phyloP scores from a whole-genome alignment of 2,113 vertebrate species.

The Callorhinus ursinus region DNA sequence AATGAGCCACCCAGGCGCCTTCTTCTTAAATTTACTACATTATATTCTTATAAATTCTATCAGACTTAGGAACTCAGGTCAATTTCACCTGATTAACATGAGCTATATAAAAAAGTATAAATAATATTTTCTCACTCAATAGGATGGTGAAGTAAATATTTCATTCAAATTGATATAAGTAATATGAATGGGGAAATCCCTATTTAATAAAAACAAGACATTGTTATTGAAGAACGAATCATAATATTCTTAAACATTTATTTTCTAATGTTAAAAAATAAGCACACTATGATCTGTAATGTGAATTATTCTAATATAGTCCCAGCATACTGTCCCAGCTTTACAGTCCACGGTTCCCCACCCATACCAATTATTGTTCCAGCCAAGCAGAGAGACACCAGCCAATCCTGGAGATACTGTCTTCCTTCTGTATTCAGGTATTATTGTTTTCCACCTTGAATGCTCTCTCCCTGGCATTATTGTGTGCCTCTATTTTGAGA shows the following conservation, averaged over 20 bases:
- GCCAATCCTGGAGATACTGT: neutral
- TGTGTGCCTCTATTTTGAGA: neutral
- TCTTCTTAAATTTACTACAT: neutral
- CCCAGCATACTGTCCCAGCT: neutral
- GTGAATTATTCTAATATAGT: neutral
- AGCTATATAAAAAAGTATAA: conserved; percentile 3
- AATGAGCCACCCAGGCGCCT: too few species aligned
- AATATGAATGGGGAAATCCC: neutral
- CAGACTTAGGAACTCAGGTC: neutral
- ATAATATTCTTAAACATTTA: conserved; percentile 15
- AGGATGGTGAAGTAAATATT: conserved; percentile 41
- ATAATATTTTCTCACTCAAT: neutral
- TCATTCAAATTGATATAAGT: conserved; percentile 16
- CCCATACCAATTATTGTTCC: neutral
- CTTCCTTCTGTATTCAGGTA: neutral
- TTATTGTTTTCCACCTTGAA: neutral
- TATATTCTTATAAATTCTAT: conserved; percentile 2
- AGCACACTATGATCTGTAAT: neutral
- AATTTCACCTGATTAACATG: conserved; percentile 30
- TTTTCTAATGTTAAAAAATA: conserved; percentile 41
- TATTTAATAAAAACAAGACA: conserved; percentile 39
- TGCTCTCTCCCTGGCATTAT: neutral
- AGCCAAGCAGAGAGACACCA: neutral
- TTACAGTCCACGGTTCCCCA: neutral
- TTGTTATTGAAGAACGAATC: neutral